Base-by-base conservation (phyloP, 2,888 invertebrate genomes). In the Sarcophaga subvicina region DNA sequence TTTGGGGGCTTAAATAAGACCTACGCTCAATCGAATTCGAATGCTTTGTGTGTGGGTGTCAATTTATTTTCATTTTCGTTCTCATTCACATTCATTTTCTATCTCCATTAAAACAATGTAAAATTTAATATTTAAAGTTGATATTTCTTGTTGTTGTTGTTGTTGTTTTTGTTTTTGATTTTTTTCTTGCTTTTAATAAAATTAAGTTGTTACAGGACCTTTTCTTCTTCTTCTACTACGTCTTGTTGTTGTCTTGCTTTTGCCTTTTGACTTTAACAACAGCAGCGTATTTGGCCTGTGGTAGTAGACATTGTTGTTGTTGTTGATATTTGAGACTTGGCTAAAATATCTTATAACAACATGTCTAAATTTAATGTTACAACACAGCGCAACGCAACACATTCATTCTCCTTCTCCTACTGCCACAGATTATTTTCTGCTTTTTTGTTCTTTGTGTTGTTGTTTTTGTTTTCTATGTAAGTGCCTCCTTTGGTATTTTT, bases 131-230 rank as follows among this genome's bases (percentile, higher is more conserved):
- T 54, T 54, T 75, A 49, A 60, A 47, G 8, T 37, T 37, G 37
- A 37, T 37, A 37, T 37, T 37, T 37, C 10, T 37, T 37, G 37
- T 37, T 37, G 37, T 37, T 37, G 8, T 37, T 37, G 6, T 37
- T 8, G 37, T 6, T 37, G 6, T 37, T 37, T 37, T 6, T 37
- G 22, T 1, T 22, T n/a, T n/a, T n/a, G n/a, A n/a, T 37, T 5
- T 37, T 37, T 37, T 37, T 1, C 10, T 37, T 8, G 2, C 8
- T 37, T 37, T 67, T 67, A 66, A 79, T 27, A 80, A 87, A 84
- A 87, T 87, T 87, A 81, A 87, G 87, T 87, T 87, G 87, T 87
- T 81, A 87, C 81, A 87, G 87, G 87, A 87, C 75, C 37, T 81
- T 64, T 20, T n/a, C 11, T 62, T 20, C 11, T 62, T 20, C 20